These are phyloP conservation scores for Hirtodrosophila cameraria DNA, from an alignment of 2,888 invertebrate species.

Conservation along the genomic window DNA sequence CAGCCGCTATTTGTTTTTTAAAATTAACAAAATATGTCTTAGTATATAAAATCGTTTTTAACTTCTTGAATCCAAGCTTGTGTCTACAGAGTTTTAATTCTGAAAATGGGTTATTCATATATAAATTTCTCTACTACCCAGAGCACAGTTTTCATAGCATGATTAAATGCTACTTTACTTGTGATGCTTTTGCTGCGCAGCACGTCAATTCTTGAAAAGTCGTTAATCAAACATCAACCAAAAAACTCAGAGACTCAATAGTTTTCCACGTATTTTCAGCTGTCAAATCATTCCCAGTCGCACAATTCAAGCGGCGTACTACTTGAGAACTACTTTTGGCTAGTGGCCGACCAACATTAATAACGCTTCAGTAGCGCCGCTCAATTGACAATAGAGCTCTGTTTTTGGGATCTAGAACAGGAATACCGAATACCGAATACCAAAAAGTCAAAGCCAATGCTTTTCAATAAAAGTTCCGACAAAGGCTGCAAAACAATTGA, in stretches of 20 bases:
- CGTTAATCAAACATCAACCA: slow-evolving; percentile 9
- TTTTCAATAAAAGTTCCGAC: slow-evolving; percentile 76
- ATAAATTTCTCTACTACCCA: too few species aligned
- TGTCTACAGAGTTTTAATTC: too few species aligned
- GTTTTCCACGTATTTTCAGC: slow-evolving; percentile 35
- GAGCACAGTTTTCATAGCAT: too few species aligned
- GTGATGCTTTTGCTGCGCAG: neutral
- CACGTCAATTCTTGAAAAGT: neutral
- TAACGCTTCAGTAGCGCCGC: slow-evolving; percentile 66
- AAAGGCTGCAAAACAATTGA: slow-evolving; percentile 68
- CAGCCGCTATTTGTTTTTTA: too few species aligned
- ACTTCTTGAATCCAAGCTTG: too few species aligned
- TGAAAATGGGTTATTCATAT: too few species aligned
- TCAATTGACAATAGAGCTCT: slow-evolving; percentile 24
- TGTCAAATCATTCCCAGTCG: slow-evolving; percentile 33
- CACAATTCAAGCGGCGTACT: slow-evolving; percentile 34
- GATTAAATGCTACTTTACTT: too few species aligned
- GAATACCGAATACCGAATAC: slow-evolving; percentile 8
- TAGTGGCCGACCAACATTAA: slow-evolving; percentile 55
- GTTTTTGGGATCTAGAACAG: slow-evolving; percentile 1
- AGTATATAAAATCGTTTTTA: too few species aligned
- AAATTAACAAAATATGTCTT: too few species aligned
- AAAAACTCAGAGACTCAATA: neutral
- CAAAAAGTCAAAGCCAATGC: slow-evolving; percentile 28
- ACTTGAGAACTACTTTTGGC: slow-evolving; percentile 37